A percentile compares a stretch with the other conserved stretches of the same genome.
phyloP scores from a whole-genome alignment of 2,797 vertebrate genomes.

The Acipenser oxyrinchus region DNA sequence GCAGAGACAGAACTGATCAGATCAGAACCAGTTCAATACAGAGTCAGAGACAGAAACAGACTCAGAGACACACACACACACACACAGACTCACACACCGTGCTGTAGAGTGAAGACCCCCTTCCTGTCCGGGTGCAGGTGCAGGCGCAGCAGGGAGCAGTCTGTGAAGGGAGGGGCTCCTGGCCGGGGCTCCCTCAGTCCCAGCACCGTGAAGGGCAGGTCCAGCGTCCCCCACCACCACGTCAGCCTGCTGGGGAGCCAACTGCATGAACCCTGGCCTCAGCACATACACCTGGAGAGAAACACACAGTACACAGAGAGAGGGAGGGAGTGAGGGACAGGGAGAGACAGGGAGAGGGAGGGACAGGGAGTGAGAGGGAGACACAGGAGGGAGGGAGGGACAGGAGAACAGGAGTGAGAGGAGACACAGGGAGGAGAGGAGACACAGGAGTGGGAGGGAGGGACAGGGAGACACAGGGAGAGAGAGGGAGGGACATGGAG shows the following conservation, averaged over 20 bases:
- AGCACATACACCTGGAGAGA: conserved; percentile 40
- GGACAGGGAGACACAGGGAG: no score
- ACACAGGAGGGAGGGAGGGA: no score
- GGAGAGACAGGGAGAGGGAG: no score
- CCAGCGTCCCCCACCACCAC: conserved; percentile 39
- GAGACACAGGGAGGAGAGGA: no score
- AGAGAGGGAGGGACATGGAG: no score
- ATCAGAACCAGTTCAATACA: not conserved
- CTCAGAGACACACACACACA: conserved; percentile 5
- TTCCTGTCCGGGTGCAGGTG: conserved; percentile 38
- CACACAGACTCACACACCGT: conserved; percentile 23
- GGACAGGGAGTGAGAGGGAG: no score
- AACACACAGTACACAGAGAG: no score
- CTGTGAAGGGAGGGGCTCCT: conserved; percentile 35
- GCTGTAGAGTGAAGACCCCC: conserved; percentile 39
- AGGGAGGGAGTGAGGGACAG: no score
- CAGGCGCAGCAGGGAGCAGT: conserved; percentile 52
- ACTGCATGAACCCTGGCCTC: conserved; percentile 38
- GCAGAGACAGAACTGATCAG: not conserved
- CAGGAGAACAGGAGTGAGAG: no score
- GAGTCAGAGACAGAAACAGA: not conserved
- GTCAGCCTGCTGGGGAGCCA: conserved; percentile 45
- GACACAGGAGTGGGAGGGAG: no score
- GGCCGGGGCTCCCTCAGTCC: conserved; percentile 12
- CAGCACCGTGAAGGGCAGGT: conserved; percentile 48